Conservation (phyloP, 1,140 invertebrate species). For the Colletes gigas region DNA sequence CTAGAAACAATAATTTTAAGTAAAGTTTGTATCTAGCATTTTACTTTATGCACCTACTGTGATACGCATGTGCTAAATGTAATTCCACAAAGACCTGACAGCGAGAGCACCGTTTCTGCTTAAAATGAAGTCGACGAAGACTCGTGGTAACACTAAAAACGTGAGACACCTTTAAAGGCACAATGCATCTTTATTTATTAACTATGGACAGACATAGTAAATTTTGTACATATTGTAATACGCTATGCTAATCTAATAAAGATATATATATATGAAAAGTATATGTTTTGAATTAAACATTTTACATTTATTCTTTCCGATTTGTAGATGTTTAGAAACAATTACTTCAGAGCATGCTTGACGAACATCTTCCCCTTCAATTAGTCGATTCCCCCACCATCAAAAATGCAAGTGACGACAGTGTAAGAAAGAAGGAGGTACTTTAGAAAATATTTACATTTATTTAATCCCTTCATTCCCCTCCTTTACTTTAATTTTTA, state of each 20-base stretch:
- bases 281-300: neutral
- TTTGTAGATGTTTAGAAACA: no score
- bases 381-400: no score
- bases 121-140: neutral
- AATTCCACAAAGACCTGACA: slow-evolving; percentile 9
- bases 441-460: no score
- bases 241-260: slow-evolving; percentile 56
- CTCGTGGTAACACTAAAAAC: neutral
- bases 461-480: no score
- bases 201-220: slow-evolving; percentile 28
- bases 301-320: no score
- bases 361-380: no score
- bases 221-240: slow-evolving; percentile 69
- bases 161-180: slow-evolving; percentile 40
- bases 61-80: slow-evolving; percentile 32
- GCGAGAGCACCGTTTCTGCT: slow-evolving; percentile 1
- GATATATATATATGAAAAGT: slow-evolving; percentile 8
- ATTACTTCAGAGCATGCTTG: no score
- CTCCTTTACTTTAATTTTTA: no score
- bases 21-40: slow-evolving; percentile 34
- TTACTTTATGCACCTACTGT: slow-evolving; percentile 33
- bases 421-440: no score
- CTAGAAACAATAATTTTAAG: slow-evolving; percentile 8
- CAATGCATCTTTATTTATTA: slow-evolving; percentile 42
- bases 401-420: no score